phyloP scores from a whole-genome alignment of 2,888 invertebrate genomes.

The Drosophila picticornis region DNA sequence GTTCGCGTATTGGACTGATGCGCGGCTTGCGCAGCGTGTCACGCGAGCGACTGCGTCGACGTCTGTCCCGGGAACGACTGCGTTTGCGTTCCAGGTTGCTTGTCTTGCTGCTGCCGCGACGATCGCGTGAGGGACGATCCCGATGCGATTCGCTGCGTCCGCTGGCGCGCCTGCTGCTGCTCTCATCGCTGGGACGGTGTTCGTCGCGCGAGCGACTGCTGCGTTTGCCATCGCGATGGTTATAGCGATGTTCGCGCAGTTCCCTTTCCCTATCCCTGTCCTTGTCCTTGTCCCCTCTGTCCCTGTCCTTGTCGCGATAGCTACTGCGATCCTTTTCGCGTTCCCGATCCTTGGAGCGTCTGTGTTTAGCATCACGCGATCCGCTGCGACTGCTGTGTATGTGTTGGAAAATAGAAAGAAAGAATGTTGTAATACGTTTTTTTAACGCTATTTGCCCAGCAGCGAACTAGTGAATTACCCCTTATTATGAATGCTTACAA shows the following conservation, averaged over 20 bases:
- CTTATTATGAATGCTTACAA: neutral
- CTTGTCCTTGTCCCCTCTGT: constrained; percentile 45
- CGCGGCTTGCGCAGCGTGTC: constrained; percentile 70
- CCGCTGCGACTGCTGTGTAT: constrained; percentile 78
- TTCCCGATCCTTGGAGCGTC: constrained; percentile 68
- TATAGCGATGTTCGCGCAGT: constrained; percentile 70
- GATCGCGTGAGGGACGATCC: constrained; percentile 80
- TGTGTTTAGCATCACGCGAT: constrained; percentile 73
- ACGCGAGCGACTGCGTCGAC: constrained; percentile 73
- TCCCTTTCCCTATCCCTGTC: constrained; percentile 48
- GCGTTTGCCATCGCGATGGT: constrained; percentile 48
- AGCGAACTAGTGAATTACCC: neutral
- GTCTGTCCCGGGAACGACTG: constrained; percentile 66
- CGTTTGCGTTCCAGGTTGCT: constrained; percentile 65
- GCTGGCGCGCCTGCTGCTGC: constrained; percentile 24
- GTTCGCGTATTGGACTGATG: constrained; percentile 79
- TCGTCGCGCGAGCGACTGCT: constrained; percentile 67
- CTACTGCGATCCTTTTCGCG: constrained; percentile 71
- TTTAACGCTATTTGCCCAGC: neutral
- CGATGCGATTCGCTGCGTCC: constrained; percentile 42
- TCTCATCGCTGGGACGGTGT: constrained; percentile 80
- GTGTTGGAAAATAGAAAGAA: constrained; percentile 24
- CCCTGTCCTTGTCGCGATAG: constrained; percentile 40
- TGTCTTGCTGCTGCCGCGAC: constrained; percentile 59
- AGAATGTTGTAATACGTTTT: neutral